Evolutionary conservation across 2,888 invertebrate species (phyloP), one percentile per base, ranked within the genome.

Genomic region (Orthonevra nobilis): DNA sequence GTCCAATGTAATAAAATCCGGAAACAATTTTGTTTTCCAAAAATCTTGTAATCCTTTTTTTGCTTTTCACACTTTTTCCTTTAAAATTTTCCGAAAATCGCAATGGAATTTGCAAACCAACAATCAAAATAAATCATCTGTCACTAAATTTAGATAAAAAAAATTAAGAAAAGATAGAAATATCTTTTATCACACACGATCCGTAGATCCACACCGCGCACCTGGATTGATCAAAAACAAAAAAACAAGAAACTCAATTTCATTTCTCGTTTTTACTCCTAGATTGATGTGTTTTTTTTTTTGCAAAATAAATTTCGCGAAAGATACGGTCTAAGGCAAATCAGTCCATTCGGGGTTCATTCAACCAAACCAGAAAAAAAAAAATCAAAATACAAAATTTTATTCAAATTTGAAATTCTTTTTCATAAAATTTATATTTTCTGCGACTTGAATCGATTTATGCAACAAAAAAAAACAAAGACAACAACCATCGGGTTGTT

Each of bases 311-410:
- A 38, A 36, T 38, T 40, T 60, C 48, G 60, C 58, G 46, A 5
- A 48, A 38, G 12, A 34, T 6, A 15, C 60, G 9, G 6, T 19
- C 6, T 34, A 6, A n/a, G n/a, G 15, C 42, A 14, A 61, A 42
- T 26, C 15, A 50, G 52, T 60, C 23, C 50, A 61, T 60, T 63
- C 46, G 63, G 70, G 70, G 75, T 77, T 77, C 75, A 77, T 77
- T 77, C 75, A 77, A 77, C 75, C 38, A 64, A 77, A n/a, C n/a
- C n/a, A n/a, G n/a, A n/a, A n/a, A n/a, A n/a, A 64, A 60, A 52
- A 34, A 42, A 36, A 77, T 60, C 60, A 30, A 68, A 58, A 68
- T 28, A 56, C 58, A 50, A 32, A 46, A 42, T 44, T 58, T 36
- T 26, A 17, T 32, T 52, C 28, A 28, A 17, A 3, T 17, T 6